phyloP scores from a whole-genome alignment of 2,888 invertebrate species.

The Epinotia ramella region DNA sequence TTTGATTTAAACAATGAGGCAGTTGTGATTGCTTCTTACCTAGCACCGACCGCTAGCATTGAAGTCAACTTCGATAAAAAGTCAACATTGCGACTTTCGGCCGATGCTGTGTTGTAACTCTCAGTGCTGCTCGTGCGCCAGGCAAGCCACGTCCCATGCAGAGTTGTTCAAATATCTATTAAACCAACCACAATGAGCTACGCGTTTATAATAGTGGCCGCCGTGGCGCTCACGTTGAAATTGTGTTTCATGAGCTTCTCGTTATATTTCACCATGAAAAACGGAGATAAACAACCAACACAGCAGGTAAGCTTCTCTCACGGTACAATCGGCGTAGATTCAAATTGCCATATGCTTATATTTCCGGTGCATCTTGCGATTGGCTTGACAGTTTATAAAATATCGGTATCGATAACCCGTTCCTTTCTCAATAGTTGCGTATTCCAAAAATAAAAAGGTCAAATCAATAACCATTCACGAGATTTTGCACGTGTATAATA shows the following conservation, averaged over 20 bases:
- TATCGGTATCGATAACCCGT: not conserved
- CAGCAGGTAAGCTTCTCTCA: slow-evolving; percentile 65
- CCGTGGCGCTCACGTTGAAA: slow-evolving; percentile 74
- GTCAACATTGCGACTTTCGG: slow-evolving; percentile 62
- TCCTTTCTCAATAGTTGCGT: not conserved
- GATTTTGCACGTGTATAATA: no score
- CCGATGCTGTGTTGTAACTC: slow-evolving; percentile 55
- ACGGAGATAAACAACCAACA: slow-evolving; percentile 52
- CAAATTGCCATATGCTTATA: not conserved
- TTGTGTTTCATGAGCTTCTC: slow-evolving; percentile 77
- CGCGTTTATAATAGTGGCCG: slow-evolving; percentile 76
- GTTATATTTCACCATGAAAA: slow-evolving; percentile 71
- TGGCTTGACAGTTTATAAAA: not conserved
- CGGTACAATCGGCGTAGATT: not conserved
- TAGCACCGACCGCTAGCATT: slow-evolving; percentile 50
- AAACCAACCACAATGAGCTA: slow-evolving; percentile 61
- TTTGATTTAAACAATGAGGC: slow-evolving; percentile 41
- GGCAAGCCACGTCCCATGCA: slow-evolving; percentile 27
- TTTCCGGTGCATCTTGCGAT: not conserved
- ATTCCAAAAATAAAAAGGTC: not conserved
- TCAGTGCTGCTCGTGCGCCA: slow-evolving; percentile 63
- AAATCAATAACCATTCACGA: not conserved
- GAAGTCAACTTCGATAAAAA: slow-evolving; percentile 69
- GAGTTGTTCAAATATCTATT: slow-evolving; percentile 41
- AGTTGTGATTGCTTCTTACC: slow-evolving; percentile 58